A percentile compares a stretch with the other conserved stretches of the same genome.
These are phyloP conservation scores for Mormyrus hasselquistii DNA, from an alignment of 2,797 vertebrate genomes.

Conservation along the genomic window DNA sequence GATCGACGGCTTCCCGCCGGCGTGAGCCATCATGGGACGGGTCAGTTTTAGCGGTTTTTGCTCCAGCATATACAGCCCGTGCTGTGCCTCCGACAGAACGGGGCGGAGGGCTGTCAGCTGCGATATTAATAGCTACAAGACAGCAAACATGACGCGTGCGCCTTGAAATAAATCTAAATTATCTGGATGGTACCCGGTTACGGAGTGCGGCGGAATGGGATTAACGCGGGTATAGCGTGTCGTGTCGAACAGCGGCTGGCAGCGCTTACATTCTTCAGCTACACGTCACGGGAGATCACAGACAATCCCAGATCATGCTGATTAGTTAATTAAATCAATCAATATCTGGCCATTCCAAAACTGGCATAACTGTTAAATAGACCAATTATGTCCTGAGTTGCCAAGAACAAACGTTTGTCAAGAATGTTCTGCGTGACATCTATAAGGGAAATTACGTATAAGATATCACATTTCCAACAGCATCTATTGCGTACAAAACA, in stretches of 20 bases:
- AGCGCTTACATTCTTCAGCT: neutral
- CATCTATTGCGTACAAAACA: neutral
- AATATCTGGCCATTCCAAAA: neutral
- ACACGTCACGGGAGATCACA: neutral
- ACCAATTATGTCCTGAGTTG: neutral
- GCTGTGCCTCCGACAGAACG: neutral
- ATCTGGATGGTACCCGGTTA: neutral
- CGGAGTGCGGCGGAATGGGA: neutral
- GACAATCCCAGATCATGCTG: neutral
- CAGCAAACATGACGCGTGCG: neutral
- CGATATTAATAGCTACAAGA: neutral
- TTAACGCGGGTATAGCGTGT: neutral
- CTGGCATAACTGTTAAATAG: neutral
- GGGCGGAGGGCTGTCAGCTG: neutral
- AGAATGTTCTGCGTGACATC: neutral
- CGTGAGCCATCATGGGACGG: neutral
- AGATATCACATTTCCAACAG: neutral
- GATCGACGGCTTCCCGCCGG: neutral
- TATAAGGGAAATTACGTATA: neutral
- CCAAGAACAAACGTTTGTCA: neutral
- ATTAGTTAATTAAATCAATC: constrained; percentile 2
- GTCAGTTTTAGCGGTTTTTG: neutral
- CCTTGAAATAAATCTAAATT: neutral
- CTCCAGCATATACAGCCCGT: neutral
- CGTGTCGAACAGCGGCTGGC: neutral